Conservation (phyloP, 2,113 vertebrate genomes). For the Plecturocebus donacophilus region DNA sequence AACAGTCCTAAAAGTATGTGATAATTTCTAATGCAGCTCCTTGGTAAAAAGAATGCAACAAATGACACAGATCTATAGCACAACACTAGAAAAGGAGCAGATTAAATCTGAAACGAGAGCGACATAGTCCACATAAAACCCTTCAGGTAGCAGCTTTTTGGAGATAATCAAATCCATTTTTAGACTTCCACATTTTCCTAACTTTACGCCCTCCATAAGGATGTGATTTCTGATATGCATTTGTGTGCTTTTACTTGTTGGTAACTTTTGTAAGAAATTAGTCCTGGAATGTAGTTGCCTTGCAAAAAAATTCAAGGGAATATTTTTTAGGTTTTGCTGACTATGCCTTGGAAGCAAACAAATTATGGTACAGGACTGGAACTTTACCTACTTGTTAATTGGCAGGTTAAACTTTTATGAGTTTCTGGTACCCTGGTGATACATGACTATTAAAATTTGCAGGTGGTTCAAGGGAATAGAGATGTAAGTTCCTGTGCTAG, state of each 20-base stretch:
- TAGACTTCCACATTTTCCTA: slow-evolving; percentile 35
- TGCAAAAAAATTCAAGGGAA: slow-evolving; percentile 55
- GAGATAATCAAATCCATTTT: slow-evolving; percentile 39
- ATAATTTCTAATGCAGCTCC: not conserved
- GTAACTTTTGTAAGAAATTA: not conserved
- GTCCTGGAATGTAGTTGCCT: slow-evolving; percentile 14
- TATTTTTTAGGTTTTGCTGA: slow-evolving; percentile 80
- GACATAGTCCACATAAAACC: not conserved
- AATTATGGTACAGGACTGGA: slow-evolving; percentile 82
- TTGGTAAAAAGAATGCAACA: slow-evolving; percentile 3
- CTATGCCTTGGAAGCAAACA: slow-evolving; percentile 82
- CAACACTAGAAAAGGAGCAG: not conserved
- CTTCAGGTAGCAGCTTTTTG: not conserved
- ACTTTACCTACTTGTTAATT: slow-evolving; percentile 88
- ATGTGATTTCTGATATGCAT: not conserved
- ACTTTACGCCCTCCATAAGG: not conserved
- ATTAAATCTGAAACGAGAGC: not conserved
- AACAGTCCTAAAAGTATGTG: not conserved
- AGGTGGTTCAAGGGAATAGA: slow-evolving; percentile 87
- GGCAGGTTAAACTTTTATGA: slow-evolving; percentile 89
- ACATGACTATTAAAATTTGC: slow-evolving; percentile 90
- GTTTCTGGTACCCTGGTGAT: slow-evolving; percentile 90
- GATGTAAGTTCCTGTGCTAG: slow-evolving; percentile 85
- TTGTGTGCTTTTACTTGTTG: slow-evolving; percentile 48
- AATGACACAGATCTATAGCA: not conserved